Base-by-base conservation (phyloP, 1,140 invertebrate genomes). In the Atta cephalotes region DNA sequence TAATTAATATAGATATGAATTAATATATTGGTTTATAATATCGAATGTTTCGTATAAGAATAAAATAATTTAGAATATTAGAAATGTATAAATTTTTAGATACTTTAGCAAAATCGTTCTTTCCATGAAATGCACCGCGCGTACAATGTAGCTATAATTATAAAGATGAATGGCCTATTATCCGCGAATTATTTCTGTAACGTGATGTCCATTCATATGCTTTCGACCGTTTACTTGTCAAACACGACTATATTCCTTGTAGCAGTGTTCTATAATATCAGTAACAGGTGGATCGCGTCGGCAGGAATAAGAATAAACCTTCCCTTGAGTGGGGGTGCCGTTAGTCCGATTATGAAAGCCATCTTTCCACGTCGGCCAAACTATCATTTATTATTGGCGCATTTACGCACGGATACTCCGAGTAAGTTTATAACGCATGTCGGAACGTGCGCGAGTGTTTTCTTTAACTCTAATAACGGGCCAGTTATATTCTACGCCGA, bases 401-500 rank as follows among this genome's bases (percentile, higher is more conserved):
- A 39, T 35, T 53, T 63, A 56, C 78, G 28, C 49, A 25, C 65
- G 80, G 21, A 56, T 60, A 82, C 18, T 18, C 56, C 68, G 80
- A 39, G 39, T 25, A 7, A 51, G 56, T 51, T 76, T 84, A 49
- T 35, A 62, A 18, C 70, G 49, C 80, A 60, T 18, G 56, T 14
- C 18, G 7, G 9, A 28, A 62, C 74, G 58, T 10, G 45, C n/a
- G 80, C 16, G 49, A 49, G 18, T 60, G 25, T 74, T 84, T 74
- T 63, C 70, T 62, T 68, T 89, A 89, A 85, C 63, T 89, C 86
- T 89, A 85, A 80, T 91, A 56, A 51, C 71, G 91, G 91, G 86
- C 88, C 91, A 87, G 70, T 90, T 91, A 91, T 91, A 92, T 88
- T 91, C 88, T 82, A 87, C 74, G 79, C 82, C 76, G 85, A 70